Percentiles rank a stretch among this genome's conserved stretches.
These are phyloP conservation scores for Cromileptes altivelis DNA, from an alignment of 2,113 vertebrate species.

Conservation along the genomic window DNA sequence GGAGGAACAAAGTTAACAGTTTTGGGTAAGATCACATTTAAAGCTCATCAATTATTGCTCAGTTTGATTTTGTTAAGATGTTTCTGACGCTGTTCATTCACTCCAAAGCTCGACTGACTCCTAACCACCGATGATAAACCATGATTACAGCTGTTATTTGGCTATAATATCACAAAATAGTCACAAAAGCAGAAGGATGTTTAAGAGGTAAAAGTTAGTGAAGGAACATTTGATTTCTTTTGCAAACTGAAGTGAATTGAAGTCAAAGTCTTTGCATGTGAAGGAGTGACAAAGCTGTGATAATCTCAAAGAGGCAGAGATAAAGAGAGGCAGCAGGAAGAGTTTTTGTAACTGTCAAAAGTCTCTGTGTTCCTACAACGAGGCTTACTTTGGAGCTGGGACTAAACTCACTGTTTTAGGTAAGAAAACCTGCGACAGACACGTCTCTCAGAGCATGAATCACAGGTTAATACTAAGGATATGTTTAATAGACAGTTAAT, in stretches of 20 bases:
- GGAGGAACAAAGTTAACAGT: constrained; percentile 26
- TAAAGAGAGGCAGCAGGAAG: constrained; percentile 2
- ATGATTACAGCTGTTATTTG: background rate
- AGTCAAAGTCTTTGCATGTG: background rate
- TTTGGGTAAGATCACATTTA: constrained; percentile 13
- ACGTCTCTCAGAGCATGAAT: no score
- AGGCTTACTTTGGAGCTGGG: constrained; percentile 74
- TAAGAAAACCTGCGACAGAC: constrained; percentile 45
- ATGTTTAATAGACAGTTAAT: no score
- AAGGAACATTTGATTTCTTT: background rate
- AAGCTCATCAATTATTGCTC: background rate
- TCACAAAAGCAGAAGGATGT: background rate
- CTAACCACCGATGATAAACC: background rate
- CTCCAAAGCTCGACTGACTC: background rate
- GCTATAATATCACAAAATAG: background rate
- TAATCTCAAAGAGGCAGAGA: accelerated
- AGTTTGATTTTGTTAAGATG: background rate
- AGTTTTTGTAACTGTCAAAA: constrained; percentile 57
- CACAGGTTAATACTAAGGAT: no score
- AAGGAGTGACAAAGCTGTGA: background rate
- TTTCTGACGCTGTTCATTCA: background rate
- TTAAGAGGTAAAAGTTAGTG: background rate
- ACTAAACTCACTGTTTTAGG: constrained; percentile 80
- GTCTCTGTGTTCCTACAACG: constrained; percentile 67
- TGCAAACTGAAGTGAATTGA: background rate